Conservation (phyloP, 2,113 vertebrate species). For the Calidris pugnax region DNA sequence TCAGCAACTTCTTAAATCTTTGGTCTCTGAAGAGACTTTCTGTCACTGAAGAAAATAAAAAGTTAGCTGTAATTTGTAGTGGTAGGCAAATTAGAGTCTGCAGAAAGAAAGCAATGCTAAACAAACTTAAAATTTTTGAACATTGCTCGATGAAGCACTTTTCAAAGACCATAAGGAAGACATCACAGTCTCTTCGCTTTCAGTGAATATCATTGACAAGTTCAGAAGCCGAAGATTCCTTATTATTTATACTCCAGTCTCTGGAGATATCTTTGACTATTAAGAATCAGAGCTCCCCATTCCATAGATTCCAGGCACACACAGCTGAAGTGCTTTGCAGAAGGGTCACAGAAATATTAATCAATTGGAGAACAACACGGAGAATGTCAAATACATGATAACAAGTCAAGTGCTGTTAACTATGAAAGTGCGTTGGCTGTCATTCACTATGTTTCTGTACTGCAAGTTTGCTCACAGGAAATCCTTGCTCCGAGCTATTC, state of each 20-base stretch:
- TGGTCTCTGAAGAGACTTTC: background rate
- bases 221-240: background rate
- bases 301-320: background rate
- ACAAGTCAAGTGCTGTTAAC: background rate
- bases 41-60: background rate
- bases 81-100: background rate
- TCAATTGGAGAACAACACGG: background rate
- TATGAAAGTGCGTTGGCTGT: background rate
- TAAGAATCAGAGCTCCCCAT: background rate
- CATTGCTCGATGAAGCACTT: background rate
- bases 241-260: background rate
- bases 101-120: background rate
- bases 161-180: background rate
- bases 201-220: background rate
- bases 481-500: background rate
- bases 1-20: background rate
- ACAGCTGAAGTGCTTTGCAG: background rate
- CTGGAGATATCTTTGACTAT: background rate
- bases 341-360: background rate
- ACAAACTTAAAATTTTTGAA: background rate
- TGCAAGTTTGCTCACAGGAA: background rate
- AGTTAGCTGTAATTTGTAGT: background rate
- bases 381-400: background rate
- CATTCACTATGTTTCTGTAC: background rate
- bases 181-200: background rate